Evolutionary conservation across 2,888 invertebrate species (phyloP), one percentile per base, ranked within the genome.

Genomic region (Euzophera pinguis): DNA sequence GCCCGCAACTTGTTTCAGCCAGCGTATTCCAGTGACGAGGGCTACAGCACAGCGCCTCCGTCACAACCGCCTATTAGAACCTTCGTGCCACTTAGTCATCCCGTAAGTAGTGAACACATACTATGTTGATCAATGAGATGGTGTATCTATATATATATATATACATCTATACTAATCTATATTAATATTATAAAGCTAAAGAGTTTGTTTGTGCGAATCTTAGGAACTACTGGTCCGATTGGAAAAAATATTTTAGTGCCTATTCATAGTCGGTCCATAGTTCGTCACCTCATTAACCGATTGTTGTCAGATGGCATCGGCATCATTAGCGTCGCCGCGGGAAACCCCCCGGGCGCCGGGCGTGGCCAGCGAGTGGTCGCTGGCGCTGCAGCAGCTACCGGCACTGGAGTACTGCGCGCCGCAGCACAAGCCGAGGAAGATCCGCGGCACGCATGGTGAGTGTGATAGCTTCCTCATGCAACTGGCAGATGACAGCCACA

Each of bases 21-120:
- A 53, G 73, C 82, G 35, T 90, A 90, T 58, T 90, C 90, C 1
- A 90, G 91, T 53, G 91, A 91, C 55, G 91, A 91, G 67, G 91
- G 90, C 0, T 91, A 91, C 63, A 83, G 86, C 64, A 90, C 91
- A 27, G 85, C 80, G 39, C 74, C 81, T 1, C 65, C 74, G 1
- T 55, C 68, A 38, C 47, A 61, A 53, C 56, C 63, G 16, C 65
- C 65, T 5, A 59, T 63, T 35, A 55, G 62, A 38, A 10, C 32
- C 9, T 32, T 32, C 32, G 32, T 7, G 32, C 32, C 32, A 1
- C 32, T 10, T 8, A 22, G 22, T 22, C 22, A 22, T 22, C 22
- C 22, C 22, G 22, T 22, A 22, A 22, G 22, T 5, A n/a, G n/a
- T n/a, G n/a, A n/a, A n/a, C n/a, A n/a, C n/a, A n/a, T n/a, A n/a